These are phyloP conservation scores for Manacus vitellinus DNA, from an alignment of 2,113 vertebrate species.

Conservation along the genomic window DNA sequence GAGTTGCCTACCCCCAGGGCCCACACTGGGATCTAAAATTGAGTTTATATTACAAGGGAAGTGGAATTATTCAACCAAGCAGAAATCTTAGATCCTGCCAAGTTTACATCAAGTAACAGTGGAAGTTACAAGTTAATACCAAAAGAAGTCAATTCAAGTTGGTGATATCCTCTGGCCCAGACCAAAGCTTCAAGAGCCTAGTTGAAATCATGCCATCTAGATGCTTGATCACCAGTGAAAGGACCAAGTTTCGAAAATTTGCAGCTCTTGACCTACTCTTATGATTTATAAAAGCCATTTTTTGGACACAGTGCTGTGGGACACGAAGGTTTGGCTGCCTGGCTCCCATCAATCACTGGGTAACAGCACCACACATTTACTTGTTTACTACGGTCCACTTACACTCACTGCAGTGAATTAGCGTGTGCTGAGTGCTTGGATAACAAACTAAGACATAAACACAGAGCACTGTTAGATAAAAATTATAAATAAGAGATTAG, in stretches of 20 bases:
- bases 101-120: background rate
- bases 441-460: background rate
- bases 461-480: background rate
- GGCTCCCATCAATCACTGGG: constrained; percentile 2
- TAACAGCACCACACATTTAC: background rate
- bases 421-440: background rate
- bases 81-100: background rate
- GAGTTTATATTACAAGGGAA: background rate
- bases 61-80: background rate
- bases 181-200: background rate
- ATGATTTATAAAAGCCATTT: background rate
- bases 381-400: constrained; percentile 24
- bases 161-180: background rate
- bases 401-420: background rate
- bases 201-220: background rate
- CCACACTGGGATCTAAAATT: background rate
- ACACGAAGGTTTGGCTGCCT: background rate
- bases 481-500: background rate
- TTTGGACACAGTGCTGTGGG: background rate
- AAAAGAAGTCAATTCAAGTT: background rate
- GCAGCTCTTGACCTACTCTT: background rate
- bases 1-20: background rate
- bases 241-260: background rate
- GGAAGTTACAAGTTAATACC: background rate
- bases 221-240: background rate